Percentiles rank a stretch among this genome's conserved stretches.
phyloP scores from a whole-genome alignment of 2,797 vertebrate genomes.

The Petrocephalus sullivani region DNA sequence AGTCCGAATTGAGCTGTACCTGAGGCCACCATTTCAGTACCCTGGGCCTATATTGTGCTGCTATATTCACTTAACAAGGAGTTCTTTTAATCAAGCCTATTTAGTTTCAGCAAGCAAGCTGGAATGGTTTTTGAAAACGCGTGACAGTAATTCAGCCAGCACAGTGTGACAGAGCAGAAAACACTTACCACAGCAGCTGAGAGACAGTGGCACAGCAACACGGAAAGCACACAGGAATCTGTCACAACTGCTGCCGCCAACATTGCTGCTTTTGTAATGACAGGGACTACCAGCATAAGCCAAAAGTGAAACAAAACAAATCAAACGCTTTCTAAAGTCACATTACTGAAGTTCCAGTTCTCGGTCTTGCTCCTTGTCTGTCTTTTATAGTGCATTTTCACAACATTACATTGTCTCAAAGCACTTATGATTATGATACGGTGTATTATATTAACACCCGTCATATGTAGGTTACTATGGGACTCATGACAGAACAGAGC shows the following conservation, averaged over 20 bases:
- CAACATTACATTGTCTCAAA: neutral
- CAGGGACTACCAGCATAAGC: neutral
- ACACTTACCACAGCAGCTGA: neutral
- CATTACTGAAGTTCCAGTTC: neutral
- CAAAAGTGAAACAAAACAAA: neutral
- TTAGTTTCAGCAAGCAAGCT: neutral
- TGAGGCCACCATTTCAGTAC: neutral
- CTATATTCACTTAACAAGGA: neutral
- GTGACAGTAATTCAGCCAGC: neutral
- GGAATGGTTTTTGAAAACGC: neutral
- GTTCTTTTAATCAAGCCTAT: neutral
- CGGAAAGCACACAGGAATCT: neutral
- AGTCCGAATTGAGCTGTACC: neutral
- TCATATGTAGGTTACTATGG: neutral
- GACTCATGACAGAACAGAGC: neutral
- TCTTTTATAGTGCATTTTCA: neutral
- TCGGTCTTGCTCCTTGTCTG: neutral
- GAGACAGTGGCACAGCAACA: neutral
- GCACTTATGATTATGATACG: no score
- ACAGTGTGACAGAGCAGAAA: neutral
- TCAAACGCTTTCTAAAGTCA: neutral
- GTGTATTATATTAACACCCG: neutral
- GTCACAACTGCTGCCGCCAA: neutral
- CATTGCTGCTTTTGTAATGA: neutral
- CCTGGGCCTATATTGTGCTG: neutral